phyloP scores from a whole-genome alignment of 2,113 vertebrate genomes.

The Coryphaenoides rupestris region DNA sequence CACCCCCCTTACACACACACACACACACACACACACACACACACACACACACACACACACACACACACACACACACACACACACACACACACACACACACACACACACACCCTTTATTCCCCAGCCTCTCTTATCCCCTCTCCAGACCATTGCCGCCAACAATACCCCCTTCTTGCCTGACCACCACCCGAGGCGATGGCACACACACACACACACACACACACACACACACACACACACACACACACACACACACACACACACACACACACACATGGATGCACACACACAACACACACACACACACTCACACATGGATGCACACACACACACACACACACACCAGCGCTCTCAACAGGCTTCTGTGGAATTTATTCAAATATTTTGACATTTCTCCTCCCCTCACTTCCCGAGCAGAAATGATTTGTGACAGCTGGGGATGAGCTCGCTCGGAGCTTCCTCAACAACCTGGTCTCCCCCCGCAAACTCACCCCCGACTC shows the following conservation, averaged over 20 bases:
- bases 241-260: too few species aligned
- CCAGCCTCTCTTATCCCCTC: constrained; percentile 54
- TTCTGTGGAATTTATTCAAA: constrained; percentile 98
- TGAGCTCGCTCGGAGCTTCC: constrained; percentile 65
- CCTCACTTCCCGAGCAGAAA: constrained; percentile 98
- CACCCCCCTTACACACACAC: not conserved
- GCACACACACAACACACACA: too few species aligned
- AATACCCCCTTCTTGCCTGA: constrained; percentile 50
- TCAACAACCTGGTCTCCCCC: constrained; percentile 7
- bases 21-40: not conserved
- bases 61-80: not conserved
- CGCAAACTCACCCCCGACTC: too few species aligned
- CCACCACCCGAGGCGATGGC: constrained; percentile 12
- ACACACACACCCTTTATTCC: constrained; percentile 33
- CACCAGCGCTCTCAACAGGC: constrained; percentile 71
- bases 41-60: not conserved
- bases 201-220: too few species aligned
- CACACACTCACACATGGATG: not conserved
- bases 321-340: too few species aligned
- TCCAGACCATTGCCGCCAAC: constrained; percentile 59
- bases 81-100: too few species aligned
- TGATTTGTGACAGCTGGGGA: constrained; percentile 99
- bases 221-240: too few species aligned
- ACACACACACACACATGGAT: too few species aligned
- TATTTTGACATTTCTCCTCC: constrained; percentile 99